These are phyloP conservation scores for Caerostris extrusa DNA, from an alignment of 1,140 invertebrate species.

Conservation along the genomic window DNA sequence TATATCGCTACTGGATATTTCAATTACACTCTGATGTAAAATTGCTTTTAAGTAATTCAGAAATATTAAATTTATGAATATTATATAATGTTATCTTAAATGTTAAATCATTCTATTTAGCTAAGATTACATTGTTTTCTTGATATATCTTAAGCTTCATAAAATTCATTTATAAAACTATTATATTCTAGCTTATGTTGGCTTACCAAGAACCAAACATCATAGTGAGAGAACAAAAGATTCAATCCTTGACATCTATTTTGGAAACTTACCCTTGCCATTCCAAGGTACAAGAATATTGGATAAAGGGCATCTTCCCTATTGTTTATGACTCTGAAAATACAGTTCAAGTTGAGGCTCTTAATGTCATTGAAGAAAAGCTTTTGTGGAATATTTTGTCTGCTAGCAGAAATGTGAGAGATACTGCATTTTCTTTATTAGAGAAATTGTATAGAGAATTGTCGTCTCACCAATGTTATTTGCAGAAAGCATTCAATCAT, in stretches of 20 bases:
- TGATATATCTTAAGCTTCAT: too few relatives aligned
- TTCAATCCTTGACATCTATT: slow-evolving; percentile 84
- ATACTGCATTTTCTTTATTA: slow-evolving; percentile 81
- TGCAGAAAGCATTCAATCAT: slow-evolving; percentile 81
- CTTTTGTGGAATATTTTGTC: slow-evolving; percentile 80
- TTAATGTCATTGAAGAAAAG: slow-evolving; percentile 82
- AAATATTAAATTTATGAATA: too few relatives aligned
- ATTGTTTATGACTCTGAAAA: slow-evolving; percentile 85
- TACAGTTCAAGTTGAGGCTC: slow-evolving; percentile 85
- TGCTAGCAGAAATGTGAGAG: slow-evolving; percentile 67
- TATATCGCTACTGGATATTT: too few relatives aligned
- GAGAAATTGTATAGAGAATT: slow-evolving; percentile 79
- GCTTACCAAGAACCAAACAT: slow-evolving; percentile 83
- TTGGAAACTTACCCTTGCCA: slow-evolving; percentile 82
- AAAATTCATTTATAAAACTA: too few relatives aligned
- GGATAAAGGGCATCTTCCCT: slow-evolving; percentile 84
- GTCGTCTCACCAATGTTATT: slow-evolving; percentile 80
- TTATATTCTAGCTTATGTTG: slow-evolving; percentile 82
- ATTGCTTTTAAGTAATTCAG: too few relatives aligned
- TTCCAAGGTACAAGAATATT: slow-evolving; percentile 81
- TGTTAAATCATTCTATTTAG: too few relatives aligned
- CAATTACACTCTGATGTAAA: too few relatives aligned
- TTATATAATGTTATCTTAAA: too few relatives aligned
- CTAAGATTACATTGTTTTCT: too few relatives aligned
- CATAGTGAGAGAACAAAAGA: slow-evolving; percentile 84